Conservation (phyloP, 1,140 invertebrate genomes). For the Eufriesea mexicana region DNA sequence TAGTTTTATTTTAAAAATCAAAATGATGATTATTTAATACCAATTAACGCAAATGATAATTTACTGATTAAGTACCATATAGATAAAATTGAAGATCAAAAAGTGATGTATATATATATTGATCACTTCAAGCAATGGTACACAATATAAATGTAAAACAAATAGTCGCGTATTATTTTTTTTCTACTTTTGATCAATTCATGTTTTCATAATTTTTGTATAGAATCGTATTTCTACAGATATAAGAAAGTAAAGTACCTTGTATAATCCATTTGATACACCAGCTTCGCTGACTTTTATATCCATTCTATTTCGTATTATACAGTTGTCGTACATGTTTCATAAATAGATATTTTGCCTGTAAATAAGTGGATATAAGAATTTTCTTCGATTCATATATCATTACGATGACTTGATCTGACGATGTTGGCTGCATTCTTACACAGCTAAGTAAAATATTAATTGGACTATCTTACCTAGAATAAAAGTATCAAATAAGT, state of each 20-base stretch:
- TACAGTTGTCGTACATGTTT: conserved; percentile 65
- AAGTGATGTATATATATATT: conserved; percentile 43
- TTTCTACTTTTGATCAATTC: conserved; percentile 29
- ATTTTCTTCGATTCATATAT: conserved; percentile 53
- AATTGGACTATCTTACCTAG: conserved; percentile 77
- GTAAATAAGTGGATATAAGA: conserved; percentile 62
- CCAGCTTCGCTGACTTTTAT: conserved; percentile 63
- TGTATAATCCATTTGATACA: conserved; percentile 67
- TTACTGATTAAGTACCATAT: background rate
- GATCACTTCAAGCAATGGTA: conserved; percentile 49
- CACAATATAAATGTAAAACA: conserved; percentile 55
- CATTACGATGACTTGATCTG: conserved; percentile 59
- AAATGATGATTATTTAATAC: background rate
- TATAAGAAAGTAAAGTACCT: conserved; percentile 65
- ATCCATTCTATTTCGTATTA: conserved; percentile 67
- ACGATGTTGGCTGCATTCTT: conserved; percentile 75
- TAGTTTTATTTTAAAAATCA: conserved; percentile 15
- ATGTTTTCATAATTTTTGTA: conserved; percentile 29
- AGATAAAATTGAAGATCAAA: conserved; percentile 46
- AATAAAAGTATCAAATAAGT: conserved; percentile 80
- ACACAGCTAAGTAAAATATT: conserved; percentile 76
- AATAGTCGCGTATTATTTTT: conserved; percentile 25
- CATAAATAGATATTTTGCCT: conserved; percentile 63
- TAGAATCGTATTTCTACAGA: conserved; percentile 46
- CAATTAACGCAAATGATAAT: conserved; percentile 15